These are phyloP conservation scores for Thereva nobilitata DNA, from an alignment of 2,888 invertebrate species.

Conservation along the genomic window DNA sequence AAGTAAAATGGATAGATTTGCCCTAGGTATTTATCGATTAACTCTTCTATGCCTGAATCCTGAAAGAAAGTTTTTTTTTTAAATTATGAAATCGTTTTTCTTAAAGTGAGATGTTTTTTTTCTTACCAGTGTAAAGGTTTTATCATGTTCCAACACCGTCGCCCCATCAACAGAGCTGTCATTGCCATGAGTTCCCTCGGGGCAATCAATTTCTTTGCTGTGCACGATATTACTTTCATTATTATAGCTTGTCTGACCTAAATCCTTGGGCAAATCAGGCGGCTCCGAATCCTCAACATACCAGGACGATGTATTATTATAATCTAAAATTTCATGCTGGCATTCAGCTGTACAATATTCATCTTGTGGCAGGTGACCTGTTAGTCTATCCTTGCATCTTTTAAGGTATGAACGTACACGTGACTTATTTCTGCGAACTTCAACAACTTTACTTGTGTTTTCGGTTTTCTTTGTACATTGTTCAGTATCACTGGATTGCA, in stretches of 20 bases:
- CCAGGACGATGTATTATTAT: slow-evolving; percentile 42
- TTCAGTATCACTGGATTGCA: slow-evolving; percentile 34
- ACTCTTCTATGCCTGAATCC: slow-evolving; percentile 48
- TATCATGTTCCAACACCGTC: slow-evolving; percentile 1
- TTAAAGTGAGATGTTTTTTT: not conserved
- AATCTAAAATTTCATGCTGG: slow-evolving; percentile 33
- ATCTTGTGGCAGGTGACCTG: slow-evolving; percentile 48
- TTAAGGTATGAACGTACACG: slow-evolving; percentile 57
- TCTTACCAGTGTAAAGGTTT: not conserved
- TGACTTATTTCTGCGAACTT: slow-evolving; percentile 54
- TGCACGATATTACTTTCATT: no score
- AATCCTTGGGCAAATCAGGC: slow-evolving; percentile 19
- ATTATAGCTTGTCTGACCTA: no score
- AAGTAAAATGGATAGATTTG: slow-evolving; percentile 66
- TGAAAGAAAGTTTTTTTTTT: slow-evolving; percentile 34
- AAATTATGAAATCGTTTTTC: not conserved
- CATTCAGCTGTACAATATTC: slow-evolving; percentile 33
- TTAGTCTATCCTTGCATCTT: slow-evolving; percentile 57
- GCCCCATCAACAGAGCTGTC: not conserved
- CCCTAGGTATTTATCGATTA: slow-evolving; percentile 68
- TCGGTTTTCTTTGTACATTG: slow-evolving; percentile 18
- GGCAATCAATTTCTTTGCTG: no score
- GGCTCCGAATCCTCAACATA: slow-evolving; percentile 41
- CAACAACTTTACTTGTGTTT: slow-evolving; percentile 31
- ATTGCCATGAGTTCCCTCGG: not conserved